These are phyloP conservation scores for Nyctalus aviator DNA, from an alignment of 2,797 vertebrate genomes.

Conservation along the genomic window DNA sequence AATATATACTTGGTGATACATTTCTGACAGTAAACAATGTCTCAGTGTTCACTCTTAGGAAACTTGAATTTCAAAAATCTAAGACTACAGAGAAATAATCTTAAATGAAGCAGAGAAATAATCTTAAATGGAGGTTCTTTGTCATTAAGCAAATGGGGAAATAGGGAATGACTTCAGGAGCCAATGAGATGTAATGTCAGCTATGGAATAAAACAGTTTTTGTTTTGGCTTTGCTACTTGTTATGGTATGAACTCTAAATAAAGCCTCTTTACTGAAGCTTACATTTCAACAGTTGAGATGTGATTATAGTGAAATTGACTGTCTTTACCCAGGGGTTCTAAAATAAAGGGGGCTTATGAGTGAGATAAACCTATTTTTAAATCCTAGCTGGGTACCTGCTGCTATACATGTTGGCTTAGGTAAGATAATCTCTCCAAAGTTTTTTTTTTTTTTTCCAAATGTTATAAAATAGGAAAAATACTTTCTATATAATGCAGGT, in stretches of 20 bases:
- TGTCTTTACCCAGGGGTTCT: neutral
- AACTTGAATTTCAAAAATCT: neutral
- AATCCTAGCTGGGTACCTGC: neutral
- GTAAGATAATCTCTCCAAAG: neutral
- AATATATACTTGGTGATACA: neutral
- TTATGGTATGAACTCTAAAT: neutral
- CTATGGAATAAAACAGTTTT: rapidly evolving
- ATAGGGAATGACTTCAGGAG: neutral
- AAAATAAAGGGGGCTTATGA: neutral
- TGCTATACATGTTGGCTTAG: neutral
- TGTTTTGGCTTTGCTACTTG: neutral
- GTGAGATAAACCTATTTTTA: neutral
- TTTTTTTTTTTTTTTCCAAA: neutral
- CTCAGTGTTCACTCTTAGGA: neutral
- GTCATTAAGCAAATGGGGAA: neutral
- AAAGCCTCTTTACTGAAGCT: neutral
- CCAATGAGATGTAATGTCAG: neutral
- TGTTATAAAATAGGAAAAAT: neutral
- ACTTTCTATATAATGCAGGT: neutral
- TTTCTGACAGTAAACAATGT: conserved; percentile 1
- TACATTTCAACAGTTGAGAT: neutral
- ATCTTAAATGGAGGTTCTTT: neutral
- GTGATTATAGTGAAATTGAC: neutral
- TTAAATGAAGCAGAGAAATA: neutral
- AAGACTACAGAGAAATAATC: neutral